Conservation (phyloP, 1,140 invertebrate genomes). For the Lepidurus packardi region DNA sequence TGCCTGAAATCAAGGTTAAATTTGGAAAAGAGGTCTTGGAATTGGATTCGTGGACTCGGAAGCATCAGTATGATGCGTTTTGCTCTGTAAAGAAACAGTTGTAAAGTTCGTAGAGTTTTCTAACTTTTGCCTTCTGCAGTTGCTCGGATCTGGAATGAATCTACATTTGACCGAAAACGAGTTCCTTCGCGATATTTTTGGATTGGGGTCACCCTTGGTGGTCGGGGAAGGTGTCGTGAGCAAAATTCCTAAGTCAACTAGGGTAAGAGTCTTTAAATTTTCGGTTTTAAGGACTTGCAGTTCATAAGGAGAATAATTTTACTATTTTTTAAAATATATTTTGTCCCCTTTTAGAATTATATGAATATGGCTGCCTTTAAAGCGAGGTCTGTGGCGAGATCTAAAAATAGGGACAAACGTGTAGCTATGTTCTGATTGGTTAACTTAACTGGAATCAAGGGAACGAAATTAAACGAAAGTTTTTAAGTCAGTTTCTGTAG, state of each 20-base stretch:
- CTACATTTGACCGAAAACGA: conserved; percentile 76
- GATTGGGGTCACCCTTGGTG: conserved; percentile 63
- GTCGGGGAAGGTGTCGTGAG: conserved; percentile 48
- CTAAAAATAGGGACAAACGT: conserved; percentile 83
- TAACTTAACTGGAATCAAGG: not conserved
- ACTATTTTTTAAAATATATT: conserved; percentile 36
- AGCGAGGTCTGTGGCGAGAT: conserved; percentile 73
- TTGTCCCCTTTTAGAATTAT: conserved; percentile 61
- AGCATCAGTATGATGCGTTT: conserved; percentile 77
- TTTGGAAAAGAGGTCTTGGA: conserved; percentile 67
- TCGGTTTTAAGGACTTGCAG: conserved; percentile 17
- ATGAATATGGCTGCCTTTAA: conserved; percentile 83
- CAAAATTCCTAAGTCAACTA: conserved; percentile 63
- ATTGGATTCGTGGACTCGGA: conserved; percentile 70
- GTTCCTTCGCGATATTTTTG: conserved; percentile 73
- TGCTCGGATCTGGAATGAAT: conserved; percentile 77
- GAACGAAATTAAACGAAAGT: not conserved
- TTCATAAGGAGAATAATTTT: conserved; percentile 17
- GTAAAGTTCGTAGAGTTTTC: not conserved
- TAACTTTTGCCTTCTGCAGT: conserved; percentile 38
- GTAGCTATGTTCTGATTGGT: conserved; percentile 39
- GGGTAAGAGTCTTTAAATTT: conserved; percentile 50
- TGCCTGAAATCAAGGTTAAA: conserved; percentile 64
- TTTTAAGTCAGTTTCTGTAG: not conserved
- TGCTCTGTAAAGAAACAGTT: conserved; percentile 51